phyloP scores from a whole-genome alignment of 2,888 invertebrate genomes.

The Balanococcus diminutus region DNA sequence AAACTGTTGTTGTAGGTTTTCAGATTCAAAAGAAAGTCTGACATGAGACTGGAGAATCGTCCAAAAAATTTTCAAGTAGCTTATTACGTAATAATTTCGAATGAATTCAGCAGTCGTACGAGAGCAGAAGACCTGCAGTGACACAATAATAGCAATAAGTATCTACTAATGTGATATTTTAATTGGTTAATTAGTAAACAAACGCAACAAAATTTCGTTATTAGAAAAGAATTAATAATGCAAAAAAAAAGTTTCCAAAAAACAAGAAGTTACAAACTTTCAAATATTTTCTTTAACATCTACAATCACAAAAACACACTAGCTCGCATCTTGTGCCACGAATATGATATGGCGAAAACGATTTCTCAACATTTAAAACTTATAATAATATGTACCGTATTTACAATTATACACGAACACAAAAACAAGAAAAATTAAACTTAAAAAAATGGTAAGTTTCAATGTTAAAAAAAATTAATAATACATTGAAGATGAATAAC shows the following conservation, averaged over 20 bases:
- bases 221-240: constrained; percentile 18
- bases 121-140: neutral
- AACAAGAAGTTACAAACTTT: neutral
- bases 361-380: constrained; percentile 1
- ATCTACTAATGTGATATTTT: constrained; percentile 1
- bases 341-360: neutral
- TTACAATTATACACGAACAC: constrained; percentile 33
- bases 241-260: constrained; percentile 4
- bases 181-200: constrained; percentile 18
- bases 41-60: neutral
- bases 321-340: neutral
- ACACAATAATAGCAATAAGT: constrained; percentile 1
- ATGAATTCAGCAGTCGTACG: neutral
- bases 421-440: neutral
- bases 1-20: neutral
- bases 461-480: constrained; percentile 11
- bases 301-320: constrained; percentile 25
- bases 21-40: neutral
- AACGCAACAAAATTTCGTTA: constrained; percentile 37
- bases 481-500: constrained; percentile 18
- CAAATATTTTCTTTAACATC: neutral
- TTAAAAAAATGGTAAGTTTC: constrained; percentile 28
- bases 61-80: neutral
- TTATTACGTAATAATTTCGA: neutral
- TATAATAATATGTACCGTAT: constrained; percentile 3